These are phyloP conservation scores for Thalassophryne amazonica DNA, from an alignment of 2,797 vertebrate species.

Conservation along the genomic window DNA sequence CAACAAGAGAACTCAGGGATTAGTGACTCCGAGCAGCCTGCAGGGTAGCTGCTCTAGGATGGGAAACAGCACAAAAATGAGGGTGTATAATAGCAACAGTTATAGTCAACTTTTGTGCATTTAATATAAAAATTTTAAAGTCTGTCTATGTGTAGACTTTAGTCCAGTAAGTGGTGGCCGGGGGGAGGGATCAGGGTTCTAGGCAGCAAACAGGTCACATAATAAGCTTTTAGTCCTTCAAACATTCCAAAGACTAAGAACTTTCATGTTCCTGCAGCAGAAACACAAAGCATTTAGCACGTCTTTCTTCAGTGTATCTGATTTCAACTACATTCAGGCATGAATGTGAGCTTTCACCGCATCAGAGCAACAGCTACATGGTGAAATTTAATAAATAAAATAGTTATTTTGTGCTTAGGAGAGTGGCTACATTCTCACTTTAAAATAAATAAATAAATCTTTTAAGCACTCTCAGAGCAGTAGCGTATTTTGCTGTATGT, in stretches of 20 bases:
- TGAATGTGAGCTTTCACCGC: background rate
- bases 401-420: background rate
- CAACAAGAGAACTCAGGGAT: slow-evolving; percentile 44
- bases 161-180: background rate
- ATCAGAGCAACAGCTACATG: background rate
- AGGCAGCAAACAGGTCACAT: slow-evolving; percentile 34
- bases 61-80: background rate
- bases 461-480: no score
- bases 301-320: background rate
- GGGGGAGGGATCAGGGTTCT: background rate
- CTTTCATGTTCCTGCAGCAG: slow-evolving; percentile 57
- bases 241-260: slow-evolving; percentile 50
- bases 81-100: no score
- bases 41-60: background rate
- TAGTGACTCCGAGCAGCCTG: slow-evolving; percentile 23
- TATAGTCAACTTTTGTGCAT: no score
- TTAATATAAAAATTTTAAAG: no score
- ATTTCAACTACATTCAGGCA: background rate
- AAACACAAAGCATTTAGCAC: background rate
- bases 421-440: no score
- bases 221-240: slow-evolving; percentile 53
- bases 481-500: no score
- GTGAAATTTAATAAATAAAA: background rate
- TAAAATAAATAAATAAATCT: no score
- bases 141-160: slow-evolving; percentile 1